phyloP scores from a whole-genome alignment of 2,888 invertebrate species.

The Ryuthela nishihirai region DNA sequence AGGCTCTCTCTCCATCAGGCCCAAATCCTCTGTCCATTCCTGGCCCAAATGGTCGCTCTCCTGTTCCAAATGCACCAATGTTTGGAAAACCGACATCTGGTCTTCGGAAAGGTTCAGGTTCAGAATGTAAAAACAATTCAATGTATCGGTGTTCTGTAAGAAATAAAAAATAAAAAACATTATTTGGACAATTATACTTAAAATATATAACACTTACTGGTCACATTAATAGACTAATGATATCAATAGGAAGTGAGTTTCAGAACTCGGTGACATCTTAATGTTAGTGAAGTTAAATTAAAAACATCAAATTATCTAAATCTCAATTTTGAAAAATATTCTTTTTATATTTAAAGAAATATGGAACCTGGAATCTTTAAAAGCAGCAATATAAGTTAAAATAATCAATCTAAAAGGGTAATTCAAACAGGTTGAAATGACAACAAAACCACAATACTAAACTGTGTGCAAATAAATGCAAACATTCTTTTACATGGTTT shows the following conservation, averaged over 20 bases:
- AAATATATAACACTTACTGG: neutral
- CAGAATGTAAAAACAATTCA: constrained; percentile 41
- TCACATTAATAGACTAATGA: neutral
- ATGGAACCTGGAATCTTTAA: too few species aligned
- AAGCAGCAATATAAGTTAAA: too few species aligned
- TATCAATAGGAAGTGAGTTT: neutral
- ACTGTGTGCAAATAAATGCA: too few species aligned
- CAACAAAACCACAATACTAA: too few species aligned
- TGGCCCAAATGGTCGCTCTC: neutral
- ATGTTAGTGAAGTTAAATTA: neutral
- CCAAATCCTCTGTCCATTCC: constrained; percentile 3
- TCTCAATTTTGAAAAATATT: too few species aligned
- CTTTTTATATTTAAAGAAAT: too few species aligned
- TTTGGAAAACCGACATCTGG: constrained; percentile 3
- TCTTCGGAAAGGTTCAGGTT: constrained; percentile 24
- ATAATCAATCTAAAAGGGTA: too few species aligned
- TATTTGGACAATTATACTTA: neutral
- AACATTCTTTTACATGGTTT: too few species aligned
- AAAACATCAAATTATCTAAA: neutral
- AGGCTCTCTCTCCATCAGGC: neutral
- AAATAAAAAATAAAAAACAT: constrained; percentile 11
- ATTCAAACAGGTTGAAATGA: too few species aligned
- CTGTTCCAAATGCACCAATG: neutral
- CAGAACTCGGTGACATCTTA: too few species aligned
- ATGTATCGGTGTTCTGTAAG: constrained; percentile 57